Evolutionary conservation across 2,113 vertebrate genomes (phyloP).

Genomic region (Typhlomys cinereus): DNA sequence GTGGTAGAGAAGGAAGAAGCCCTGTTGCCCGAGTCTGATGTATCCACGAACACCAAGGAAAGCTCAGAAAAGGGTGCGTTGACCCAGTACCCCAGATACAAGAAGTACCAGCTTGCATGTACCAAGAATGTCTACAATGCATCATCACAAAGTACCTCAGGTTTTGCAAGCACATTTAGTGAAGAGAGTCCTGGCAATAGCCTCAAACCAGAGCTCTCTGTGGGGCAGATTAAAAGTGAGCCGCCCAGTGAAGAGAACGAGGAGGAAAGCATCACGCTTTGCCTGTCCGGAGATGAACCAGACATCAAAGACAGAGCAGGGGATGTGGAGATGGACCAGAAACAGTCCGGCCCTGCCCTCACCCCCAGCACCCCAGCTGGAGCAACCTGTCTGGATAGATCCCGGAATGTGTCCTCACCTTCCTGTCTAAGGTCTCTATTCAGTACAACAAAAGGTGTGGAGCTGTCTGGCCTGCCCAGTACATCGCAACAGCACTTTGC

Average conservation of each 20-base stretch:
- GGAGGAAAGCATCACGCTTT: constrained; percentile 93
- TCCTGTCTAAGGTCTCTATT: constrained; percentile 94
- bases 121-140: constrained; percentile 98
- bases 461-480: constrained; percentile 89
- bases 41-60: constrained; percentile 86
- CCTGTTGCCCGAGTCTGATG: constrained; percentile 84
- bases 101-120: constrained; percentile 99
- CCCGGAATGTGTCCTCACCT: constrained; percentile 90
- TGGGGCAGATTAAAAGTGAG: constrained; percentile 94
- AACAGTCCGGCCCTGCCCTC: constrained; percentile 86
- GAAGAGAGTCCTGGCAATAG: constrained; percentile 87
- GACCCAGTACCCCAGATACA: constrained; percentile 97
- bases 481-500: constrained; percentile 94
- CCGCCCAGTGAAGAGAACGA: constrained; percentile 91
- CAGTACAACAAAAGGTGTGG: constrained; percentile 89
- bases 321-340: constrained; percentile 92
- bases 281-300: constrained; percentile 94
- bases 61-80: constrained; percentile 89
- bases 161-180: constrained; percentile 97
- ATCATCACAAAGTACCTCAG: constrained; percentile 98
- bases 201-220: constrained; percentile 87
- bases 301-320: constrained; percentile 90
- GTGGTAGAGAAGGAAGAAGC: constrained; percentile 87
- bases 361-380: not conserved
- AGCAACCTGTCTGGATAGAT: constrained; percentile 85